Percentiles rank a stretch among this genome's conserved stretches.
phyloP scores from a whole-genome alignment of 2,888 invertebrate genomes.

The Aporophyla lueneburgensis region DNA sequence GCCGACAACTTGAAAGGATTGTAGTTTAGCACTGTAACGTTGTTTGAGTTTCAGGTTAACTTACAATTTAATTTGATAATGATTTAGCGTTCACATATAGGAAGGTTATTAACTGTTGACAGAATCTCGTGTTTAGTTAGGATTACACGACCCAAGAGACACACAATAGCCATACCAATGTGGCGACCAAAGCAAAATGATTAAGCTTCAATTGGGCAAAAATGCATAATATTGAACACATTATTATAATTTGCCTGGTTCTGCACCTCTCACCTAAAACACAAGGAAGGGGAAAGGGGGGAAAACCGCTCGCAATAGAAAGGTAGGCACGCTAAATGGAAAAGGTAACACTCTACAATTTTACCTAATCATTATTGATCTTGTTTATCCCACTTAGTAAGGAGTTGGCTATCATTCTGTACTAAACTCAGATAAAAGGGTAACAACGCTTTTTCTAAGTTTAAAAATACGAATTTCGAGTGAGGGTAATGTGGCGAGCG shows the following conservation, averaged over 20 bases:
- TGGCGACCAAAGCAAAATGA: background rate
- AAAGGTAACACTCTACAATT: background rate
- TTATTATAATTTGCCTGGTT: background rate
- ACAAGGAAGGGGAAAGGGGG: background rate
- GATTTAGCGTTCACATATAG: conserved; percentile 11
- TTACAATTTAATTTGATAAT: conserved; percentile 40
- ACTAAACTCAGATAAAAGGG: background rate
- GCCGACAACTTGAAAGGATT: conserved; percentile 48
- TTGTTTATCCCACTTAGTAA: background rate
- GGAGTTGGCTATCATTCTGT: background rate
- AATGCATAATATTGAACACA: background rate
- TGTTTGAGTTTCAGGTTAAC: conserved; percentile 56
- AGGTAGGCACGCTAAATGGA: background rate
- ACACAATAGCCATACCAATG: background rate
- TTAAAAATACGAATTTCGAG: conserved; percentile 24
- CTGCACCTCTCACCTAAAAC: background rate
- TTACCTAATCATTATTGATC: background rate
- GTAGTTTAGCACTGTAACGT: conserved; percentile 38
- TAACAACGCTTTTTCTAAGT: conserved; percentile 23
- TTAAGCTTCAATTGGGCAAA: background rate
- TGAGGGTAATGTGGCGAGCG: conserved; percentile 28
- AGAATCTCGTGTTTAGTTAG: background rate
- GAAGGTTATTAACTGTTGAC: background rate
- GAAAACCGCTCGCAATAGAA: background rate
- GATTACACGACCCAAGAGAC: background rate